Percentiles rank a stretch among this genome's conserved stretches.
These are phyloP conservation scores for Tortricodes alternella DNA, from an alignment of 2,888 invertebrate species.

Conservation along the genomic window DNA sequence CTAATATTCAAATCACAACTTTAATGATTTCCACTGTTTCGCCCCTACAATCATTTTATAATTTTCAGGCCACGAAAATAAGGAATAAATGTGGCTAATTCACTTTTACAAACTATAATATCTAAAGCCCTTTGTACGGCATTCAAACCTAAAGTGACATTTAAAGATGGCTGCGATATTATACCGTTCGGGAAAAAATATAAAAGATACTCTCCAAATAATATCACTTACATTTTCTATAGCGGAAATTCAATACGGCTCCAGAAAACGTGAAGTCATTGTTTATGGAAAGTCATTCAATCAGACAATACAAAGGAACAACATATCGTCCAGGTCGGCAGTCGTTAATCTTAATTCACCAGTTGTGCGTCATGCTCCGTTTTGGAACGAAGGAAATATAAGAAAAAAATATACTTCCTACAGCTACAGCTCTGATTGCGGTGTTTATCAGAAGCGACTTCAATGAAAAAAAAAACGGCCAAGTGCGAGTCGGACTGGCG, in stretches of 20 bases:
- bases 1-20: too few species aligned
- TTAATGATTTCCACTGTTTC: too few species aligned
- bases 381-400: conserved; percentile 26
- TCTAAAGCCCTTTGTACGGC: too few species aligned
- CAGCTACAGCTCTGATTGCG: too few species aligned
- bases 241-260: conserved; percentile 40
- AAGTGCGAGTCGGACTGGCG: too few species aligned
- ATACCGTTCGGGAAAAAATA: conserved; percentile 2
- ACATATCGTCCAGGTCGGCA: conserved; percentile 31
- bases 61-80: too few species aligned
- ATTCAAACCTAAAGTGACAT: not conserved
- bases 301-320: conserved; percentile 32
- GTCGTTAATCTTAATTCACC: conserved; percentile 35
- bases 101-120: too few species aligned
- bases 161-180: not conserved
- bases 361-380: conserved; percentile 31
- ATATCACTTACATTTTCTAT: conserved; percentile 51
- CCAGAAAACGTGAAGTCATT: conserved; percentile 61
- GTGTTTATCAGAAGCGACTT: too few species aligned
- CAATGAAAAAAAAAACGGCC: too few species aligned
- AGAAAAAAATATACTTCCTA: conserved; percentile 16
- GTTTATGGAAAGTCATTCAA: conserved; percentile 36
- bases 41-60: too few species aligned
- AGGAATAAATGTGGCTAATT: too few species aligned
- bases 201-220: conserved; percentile 30